Percentiles rank a stretch among this genome's conserved stretches.
phyloP scores from a whole-genome alignment of 2,113 vertebrate species.

The Orthonyx spaldingii region DNA sequence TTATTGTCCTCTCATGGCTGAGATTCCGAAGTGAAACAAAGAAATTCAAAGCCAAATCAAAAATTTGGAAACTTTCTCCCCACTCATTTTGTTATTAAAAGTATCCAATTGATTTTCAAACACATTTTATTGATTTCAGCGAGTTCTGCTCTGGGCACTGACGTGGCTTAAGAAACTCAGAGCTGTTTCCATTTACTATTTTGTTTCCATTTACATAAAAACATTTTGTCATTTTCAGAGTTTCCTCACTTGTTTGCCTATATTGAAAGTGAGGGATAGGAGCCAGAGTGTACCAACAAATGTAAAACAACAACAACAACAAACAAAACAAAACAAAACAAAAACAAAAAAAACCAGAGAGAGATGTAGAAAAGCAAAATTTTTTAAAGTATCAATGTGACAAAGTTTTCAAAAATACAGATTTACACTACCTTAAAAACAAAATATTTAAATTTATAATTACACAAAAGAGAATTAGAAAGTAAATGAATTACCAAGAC shows the following conservation, averaged over 20 bases:
- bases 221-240: not conserved
- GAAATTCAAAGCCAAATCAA: not conserved
- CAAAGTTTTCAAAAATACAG: not conserved
- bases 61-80: not conserved
- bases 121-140: not conserved
- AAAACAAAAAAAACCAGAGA: too few relatives aligned
- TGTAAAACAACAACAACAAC: not conserved
- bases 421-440: not conserved
- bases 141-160: not conserved
- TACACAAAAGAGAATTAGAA: not conserved
- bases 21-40: not conserved
- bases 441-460: not conserved
- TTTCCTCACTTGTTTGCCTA: not conserved
- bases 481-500: not conserved
- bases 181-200: not conserved
- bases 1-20: not conserved
- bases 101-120: not conserved
- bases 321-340: not conserved
- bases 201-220: not conserved
- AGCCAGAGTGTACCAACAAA: not conserved
- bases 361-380: not conserved
- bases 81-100: not conserved
- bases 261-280: not conserved
- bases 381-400: not conserved
- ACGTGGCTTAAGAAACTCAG: not conserved